Conservation (phyloP, 2,113 vertebrate species). For the human region DNA sequence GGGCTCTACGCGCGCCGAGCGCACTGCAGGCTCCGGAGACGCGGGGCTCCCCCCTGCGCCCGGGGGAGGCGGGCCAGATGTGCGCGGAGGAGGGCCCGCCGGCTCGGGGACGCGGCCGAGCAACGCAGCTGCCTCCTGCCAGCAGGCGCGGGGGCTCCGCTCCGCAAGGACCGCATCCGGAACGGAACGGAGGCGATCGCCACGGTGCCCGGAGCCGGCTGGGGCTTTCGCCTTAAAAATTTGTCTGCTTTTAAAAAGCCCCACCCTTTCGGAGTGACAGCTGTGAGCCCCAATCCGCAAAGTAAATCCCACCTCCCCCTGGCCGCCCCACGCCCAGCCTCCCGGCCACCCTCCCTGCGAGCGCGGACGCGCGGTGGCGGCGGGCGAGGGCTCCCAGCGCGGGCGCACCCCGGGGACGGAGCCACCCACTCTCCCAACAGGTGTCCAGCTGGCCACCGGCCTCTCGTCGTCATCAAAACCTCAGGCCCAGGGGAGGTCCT, state of each 20-base stretch:
- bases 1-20: not conserved
- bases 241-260: constrained; percentile 57
- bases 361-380: not conserved
- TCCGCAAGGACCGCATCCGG: not conserved
- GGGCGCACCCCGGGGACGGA: not conserved
- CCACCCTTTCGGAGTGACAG: constrained; percentile 78
- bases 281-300: constrained; percentile 76
- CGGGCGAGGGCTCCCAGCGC: fast-evolving
- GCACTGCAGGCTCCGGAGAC: constrained; percentile 17
- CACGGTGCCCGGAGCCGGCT: not conserved
- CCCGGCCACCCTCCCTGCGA: not conserved
- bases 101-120: constrained; percentile 2
- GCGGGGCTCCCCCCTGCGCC: not conserved
- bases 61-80: constrained; percentile 10
- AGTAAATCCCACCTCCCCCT: constrained; percentile 52
- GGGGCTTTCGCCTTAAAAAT: constrained; percentile 43
- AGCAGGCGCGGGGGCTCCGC: not conserved
- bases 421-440: constrained; percentile 41
- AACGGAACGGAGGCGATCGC: not conserved
- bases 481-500: not conserved
- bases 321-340: not conserved
- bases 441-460: not conserved
- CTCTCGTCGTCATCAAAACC: not conserved
- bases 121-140: not conserved
- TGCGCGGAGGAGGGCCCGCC: constrained; percentile 42